These are phyloP conservation scores for Pseudococcus viburni DNA, from an alignment of 2,888 invertebrate species.

Conservation along the genomic window DNA sequence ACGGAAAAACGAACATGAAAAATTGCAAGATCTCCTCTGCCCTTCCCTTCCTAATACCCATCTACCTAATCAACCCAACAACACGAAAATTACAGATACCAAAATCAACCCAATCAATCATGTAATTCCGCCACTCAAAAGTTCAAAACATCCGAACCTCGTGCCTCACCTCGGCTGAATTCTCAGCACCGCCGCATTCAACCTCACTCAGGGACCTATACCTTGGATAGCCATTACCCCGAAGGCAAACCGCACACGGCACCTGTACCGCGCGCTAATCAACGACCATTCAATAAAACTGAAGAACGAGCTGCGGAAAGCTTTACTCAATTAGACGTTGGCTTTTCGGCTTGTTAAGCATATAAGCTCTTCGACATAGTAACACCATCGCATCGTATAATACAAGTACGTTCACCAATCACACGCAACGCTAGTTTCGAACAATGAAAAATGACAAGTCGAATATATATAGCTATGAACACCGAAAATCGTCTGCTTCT, in stretches of 20 bases:
- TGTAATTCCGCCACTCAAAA: too few relatives aligned
- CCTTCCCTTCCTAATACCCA: too few relatives aligned
- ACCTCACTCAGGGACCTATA: too few relatives aligned
- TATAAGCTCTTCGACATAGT: slow-evolving; percentile 19
- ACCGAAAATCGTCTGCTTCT: neutral
- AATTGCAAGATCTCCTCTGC: too few relatives aligned
- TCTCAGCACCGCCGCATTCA: too few relatives aligned
- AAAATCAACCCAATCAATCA: too few relatives aligned
- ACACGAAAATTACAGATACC: too few relatives aligned
- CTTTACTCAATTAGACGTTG: slow-evolving; percentile 38
- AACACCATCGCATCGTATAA: neutral
- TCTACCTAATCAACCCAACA: too few relatives aligned
- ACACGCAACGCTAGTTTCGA: slow-evolving; percentile 8
- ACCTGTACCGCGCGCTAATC: slow-evolving; percentile 6
- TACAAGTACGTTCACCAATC: neutral
- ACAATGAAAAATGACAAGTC: slow-evolving; percentile 44
- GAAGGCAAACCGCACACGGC: neutral
- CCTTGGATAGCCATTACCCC: neutral
- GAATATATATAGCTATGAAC: neutral
- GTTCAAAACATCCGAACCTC: too few relatives aligned
- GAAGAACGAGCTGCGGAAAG: slow-evolving; percentile 26
- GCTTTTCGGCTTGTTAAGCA: slow-evolving; percentile 41
- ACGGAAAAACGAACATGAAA: too few relatives aligned
- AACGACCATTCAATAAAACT: slow-evolving; percentile 20
- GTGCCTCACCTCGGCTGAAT: too few relatives aligned